Conservation (phyloP, 1,140 invertebrate species). For the Micrasema longulum region DNA sequence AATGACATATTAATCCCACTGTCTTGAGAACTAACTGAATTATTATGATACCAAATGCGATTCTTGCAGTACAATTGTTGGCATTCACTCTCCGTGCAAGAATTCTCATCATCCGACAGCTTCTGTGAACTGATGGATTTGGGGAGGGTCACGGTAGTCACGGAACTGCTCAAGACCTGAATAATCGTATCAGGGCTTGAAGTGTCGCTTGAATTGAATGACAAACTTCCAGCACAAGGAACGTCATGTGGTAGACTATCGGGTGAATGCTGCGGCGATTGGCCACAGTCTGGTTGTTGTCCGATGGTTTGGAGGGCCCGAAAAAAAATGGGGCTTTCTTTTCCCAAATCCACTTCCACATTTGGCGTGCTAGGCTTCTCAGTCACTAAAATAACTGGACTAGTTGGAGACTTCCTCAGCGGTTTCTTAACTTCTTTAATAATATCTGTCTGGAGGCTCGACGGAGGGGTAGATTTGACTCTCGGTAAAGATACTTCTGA, state of each 20-base stretch:
- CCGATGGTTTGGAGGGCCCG: constrained; percentile 49
- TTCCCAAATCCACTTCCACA: constrained; percentile 57
- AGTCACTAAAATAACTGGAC: constrained; percentile 58
- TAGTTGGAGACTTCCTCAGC: constrained; percentile 65
- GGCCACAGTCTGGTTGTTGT: constrained; percentile 32
- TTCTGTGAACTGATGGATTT: constrained; percentile 67
- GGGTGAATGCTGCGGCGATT: constrained; percentile 63
- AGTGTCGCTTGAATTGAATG: constrained; percentile 67
- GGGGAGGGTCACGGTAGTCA: constrained; percentile 60
- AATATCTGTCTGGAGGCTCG: constrained; percentile 44
- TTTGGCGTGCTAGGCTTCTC: constrained; percentile 48
- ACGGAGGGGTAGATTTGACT: constrained; percentile 21
- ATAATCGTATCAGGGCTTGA: constrained; percentile 67
- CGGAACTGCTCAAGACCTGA: constrained; percentile 61
- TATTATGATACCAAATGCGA: constrained; percentile 73
- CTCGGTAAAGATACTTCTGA: constrained; percentile 57
- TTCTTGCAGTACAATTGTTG: constrained; percentile 62
- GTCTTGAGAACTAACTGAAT: constrained; percentile 79
- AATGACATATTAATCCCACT: constrained; percentile 82
- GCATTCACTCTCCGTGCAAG: constrained; percentile 60
- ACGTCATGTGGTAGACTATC: constrained; percentile 63
- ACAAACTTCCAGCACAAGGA: constrained; percentile 64
- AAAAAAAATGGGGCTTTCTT: constrained; percentile 56
- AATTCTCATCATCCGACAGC: constrained; percentile 67
- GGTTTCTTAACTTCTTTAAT: constrained; percentile 48